These are phyloP conservation scores for Saccostrea echinata DNA, from an alignment of 1,140 invertebrate species.

Conservation along the genomic window DNA sequence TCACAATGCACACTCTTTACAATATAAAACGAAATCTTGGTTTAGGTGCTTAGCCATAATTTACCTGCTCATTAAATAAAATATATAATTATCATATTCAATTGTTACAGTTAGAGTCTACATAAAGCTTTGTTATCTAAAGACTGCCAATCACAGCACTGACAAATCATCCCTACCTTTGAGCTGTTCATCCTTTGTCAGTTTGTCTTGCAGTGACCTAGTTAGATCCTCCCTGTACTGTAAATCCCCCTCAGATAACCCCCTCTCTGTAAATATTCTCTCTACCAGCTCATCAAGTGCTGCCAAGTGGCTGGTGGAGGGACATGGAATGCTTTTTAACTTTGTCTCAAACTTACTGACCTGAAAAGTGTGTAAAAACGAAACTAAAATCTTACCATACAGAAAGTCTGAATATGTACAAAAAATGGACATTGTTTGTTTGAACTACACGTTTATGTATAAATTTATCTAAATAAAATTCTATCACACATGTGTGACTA, in stretches of 20 bases:
- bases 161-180: not conserved
- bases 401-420: not conserved
- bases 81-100: too few relatives aligned
- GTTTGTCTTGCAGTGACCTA: slow-evolving; percentile 55
- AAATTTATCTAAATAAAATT: too few relatives aligned
- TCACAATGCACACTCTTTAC: too few relatives aligned
- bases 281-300: slow-evolving; percentile 67
- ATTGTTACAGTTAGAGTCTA: too few relatives aligned
- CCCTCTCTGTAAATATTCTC: slow-evolving; percentile 56
- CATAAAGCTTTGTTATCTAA: too few relatives aligned
- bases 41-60: too few relatives aligned
- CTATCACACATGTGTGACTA: too few relatives aligned
- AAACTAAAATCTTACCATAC: not conserved
- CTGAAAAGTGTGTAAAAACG: slow-evolving; percentile 59
- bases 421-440: not conserved
- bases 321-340: slow-evolving; percentile 68
- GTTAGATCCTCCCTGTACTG: slow-evolving; percentile 56
- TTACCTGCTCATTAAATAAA: too few relatives aligned
- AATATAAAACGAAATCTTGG: too few relatives aligned
- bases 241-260: slow-evolving; percentile 62
- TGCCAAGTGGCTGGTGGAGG: slow-evolving; percentile 62
- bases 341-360: slow-evolving; percentile 64
- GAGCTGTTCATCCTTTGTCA: slow-evolving; percentile 47
- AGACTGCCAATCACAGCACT: too few relatives aligned
- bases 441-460: not conserved